These are phyloP conservation scores for Teleogryllus oceanicus DNA, from an alignment of 2,888 invertebrate species.

Conservation along the genomic window DNA sequence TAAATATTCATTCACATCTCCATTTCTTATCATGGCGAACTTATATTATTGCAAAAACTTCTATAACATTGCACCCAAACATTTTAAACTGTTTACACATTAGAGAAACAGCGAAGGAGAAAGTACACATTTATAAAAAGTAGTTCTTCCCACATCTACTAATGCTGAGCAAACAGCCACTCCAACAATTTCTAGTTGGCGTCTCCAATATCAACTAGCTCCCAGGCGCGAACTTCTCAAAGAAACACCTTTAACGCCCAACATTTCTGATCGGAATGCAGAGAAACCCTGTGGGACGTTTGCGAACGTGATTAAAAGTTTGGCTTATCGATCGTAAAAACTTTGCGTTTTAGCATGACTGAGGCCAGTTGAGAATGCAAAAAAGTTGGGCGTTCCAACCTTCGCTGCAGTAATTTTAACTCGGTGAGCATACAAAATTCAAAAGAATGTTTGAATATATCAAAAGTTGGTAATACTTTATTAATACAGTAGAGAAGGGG, in stretches of 20 bases:
- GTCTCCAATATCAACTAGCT: too few species aligned
- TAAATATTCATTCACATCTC: too few species aligned
- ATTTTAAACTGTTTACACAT: too few species aligned
- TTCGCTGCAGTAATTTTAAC: not conserved
- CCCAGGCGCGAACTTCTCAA: not conserved
- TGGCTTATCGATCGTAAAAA: constrained; percentile 1
- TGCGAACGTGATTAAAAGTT: constrained; percentile 2
- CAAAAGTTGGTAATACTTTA: constrained; percentile 18
- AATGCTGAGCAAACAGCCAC: too few species aligned
- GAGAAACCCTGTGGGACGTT: not conserved
- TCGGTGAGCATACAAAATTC: not conserved
- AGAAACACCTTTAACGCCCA: not conserved
- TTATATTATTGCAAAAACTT: too few species aligned
- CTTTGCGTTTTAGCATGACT: not conserved
- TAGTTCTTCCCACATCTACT: too few species aligned
- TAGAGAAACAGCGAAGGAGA: too few species aligned
- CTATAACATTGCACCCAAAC: too few species aligned
- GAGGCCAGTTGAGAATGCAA: constrained; percentile 6
- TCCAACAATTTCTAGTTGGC: too few species aligned
- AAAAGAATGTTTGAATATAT: constrained; percentile 18
- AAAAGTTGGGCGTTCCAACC: not conserved
- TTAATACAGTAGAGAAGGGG: not conserved
- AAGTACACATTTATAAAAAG: too few species aligned
- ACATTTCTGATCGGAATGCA: not conserved
- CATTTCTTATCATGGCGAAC: too few species aligned